Evolutionary conservation across 2,113 vertebrate genomes (phyloP).

Genomic region (Pseudopodoces humilis): DNA sequence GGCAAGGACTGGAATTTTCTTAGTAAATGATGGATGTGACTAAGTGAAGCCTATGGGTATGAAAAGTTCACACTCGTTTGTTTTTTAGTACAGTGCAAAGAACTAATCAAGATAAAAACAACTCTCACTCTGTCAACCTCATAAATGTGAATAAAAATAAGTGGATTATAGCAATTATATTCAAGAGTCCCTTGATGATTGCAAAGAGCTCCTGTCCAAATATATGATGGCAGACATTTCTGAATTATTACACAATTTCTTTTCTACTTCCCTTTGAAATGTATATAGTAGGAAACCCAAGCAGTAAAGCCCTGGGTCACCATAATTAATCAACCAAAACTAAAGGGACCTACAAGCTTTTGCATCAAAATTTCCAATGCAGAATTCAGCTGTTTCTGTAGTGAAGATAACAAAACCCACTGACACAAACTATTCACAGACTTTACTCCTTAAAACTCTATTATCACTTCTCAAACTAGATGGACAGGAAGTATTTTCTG

Average conservation of each 20-base stretch:
- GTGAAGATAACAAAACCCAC: neutral
- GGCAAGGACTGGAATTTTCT: neutral
- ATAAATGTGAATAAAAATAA: neutral
- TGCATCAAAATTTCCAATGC: neutral
- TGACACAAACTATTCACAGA: neutral
- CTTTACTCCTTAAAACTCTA: neutral
- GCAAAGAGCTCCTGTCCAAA: neutral
- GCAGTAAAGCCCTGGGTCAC: neutral
- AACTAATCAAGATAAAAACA: neutral
- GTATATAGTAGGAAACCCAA: neutral
- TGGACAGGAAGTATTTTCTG: neutral
- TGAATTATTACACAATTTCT: neutral
- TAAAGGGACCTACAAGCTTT: neutral
- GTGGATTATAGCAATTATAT: neutral
- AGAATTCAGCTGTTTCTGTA: neutral
- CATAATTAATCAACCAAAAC: neutral
- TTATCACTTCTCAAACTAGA: neutral
- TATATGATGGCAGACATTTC: neutral
- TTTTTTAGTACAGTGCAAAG: neutral
- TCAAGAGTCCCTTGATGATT: neutral
- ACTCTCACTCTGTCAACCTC: fast-evolving
- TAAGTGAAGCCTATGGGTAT: fast-evolving
- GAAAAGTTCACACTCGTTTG: neutral
- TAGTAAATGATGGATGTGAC: neutral
- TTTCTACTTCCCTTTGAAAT: neutral